Conservation (phyloP, 2,113 vertebrate species). For the Polypterus bichir region DNA sequence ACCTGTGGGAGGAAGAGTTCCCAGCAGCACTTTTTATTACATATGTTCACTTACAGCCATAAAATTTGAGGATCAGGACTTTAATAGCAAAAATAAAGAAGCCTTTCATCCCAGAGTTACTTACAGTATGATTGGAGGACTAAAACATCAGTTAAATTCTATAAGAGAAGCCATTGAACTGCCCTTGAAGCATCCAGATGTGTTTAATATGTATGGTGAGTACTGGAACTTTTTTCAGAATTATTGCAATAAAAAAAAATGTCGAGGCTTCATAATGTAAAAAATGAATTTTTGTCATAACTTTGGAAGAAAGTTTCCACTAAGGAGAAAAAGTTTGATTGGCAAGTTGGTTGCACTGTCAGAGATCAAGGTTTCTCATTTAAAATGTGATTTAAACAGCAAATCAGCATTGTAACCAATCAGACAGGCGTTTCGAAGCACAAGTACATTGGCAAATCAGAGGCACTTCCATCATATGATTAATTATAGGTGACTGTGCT, state of each 20-base stretch:
- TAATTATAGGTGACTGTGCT: too few species aligned
- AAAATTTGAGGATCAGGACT: constrained; percentile 32
- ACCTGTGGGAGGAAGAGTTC: too few species aligned
- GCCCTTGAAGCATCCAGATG: constrained; percentile 73
- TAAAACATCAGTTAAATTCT: constrained; percentile 61
- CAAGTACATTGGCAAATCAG: too few species aligned
- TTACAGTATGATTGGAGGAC: constrained; percentile 83
- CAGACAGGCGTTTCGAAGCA: too few species aligned
- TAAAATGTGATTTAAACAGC: too few species aligned
- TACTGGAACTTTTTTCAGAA: not conserved
- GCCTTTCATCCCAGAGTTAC: constrained; percentile 49
- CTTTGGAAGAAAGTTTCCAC: too few species aligned
- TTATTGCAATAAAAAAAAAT: not conserved
- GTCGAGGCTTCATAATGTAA: not conserved
- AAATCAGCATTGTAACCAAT: too few species aligned
- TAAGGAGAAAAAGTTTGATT: too few species aligned
- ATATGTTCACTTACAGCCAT: constrained; percentile 61
- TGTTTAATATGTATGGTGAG: constrained; percentile 78
- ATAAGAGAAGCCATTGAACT: constrained; percentile 84
- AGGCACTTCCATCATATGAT: too few species aligned
- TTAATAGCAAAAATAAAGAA: constrained; percentile 15
- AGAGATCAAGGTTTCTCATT: too few species aligned
- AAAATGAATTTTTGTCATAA: too few species aligned
- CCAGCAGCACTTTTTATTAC: constrained; percentile 64
- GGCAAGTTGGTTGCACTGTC: too few species aligned